These are phyloP conservation scores for Zapus hudsonius DNA, from an alignment of 2,113 vertebrate genomes.

Conservation along the genomic window DNA sequence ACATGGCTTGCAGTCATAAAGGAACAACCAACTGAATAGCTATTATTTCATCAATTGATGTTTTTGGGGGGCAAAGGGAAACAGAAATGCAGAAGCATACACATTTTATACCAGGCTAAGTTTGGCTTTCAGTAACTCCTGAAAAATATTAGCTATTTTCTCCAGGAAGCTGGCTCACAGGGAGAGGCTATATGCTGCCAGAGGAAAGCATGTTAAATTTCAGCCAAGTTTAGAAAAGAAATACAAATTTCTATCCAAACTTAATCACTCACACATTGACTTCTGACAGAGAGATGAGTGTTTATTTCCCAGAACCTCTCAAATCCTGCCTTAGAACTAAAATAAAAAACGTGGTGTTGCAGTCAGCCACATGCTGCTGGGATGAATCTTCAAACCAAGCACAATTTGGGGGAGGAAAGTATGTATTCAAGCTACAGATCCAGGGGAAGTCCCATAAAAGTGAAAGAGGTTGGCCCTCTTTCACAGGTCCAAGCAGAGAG, in stretches of 20 bases:
- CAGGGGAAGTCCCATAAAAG: no score
- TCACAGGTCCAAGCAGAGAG: no score
- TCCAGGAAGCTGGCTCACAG: constrained; percentile 41
- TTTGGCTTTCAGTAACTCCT: constrained; percentile 48
- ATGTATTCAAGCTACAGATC: no score
- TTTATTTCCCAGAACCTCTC: constrained; percentile 25
- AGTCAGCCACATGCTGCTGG: no score
- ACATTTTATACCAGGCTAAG: constrained; percentile 50
- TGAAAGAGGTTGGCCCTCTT: no score
- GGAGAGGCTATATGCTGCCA: constrained; percentile 22
- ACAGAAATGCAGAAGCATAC: constrained; percentile 16
- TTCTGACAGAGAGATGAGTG: constrained; percentile 16
- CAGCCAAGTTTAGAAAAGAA: constrained; percentile 27
- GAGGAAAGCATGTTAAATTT: constrained; percentile 67
- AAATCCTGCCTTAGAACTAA: neutral
- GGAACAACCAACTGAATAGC: constrained; percentile 65
- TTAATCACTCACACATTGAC: constrained; percentile 41
- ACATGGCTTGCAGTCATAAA: constrained; percentile 59
- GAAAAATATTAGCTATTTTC: constrained; percentile 56
- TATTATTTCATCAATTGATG: constrained; percentile 69
- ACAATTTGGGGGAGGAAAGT: no score
- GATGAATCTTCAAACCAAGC: no score
- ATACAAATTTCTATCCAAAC: neutral
- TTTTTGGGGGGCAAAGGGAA: constrained; percentile 61
- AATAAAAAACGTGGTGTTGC: neutral